These are phyloP conservation scores for Lophius americanus DNA, from an alignment of 2,797 vertebrate species.

Conservation along the genomic window DNA sequence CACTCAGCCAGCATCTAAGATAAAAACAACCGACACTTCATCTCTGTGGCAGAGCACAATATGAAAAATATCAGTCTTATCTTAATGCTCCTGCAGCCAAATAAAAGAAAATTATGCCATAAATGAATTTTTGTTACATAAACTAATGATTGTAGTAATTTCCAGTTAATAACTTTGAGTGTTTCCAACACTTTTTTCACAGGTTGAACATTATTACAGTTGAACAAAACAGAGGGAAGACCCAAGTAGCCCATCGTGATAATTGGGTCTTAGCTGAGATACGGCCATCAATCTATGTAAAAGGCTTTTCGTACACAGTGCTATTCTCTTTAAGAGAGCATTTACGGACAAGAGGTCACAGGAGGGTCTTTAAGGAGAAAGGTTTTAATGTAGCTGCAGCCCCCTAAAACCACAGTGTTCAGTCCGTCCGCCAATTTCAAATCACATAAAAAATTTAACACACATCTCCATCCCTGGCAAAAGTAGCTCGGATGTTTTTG, in stretches of 20 bases:
- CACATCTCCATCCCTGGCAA: conserved; percentile 65
- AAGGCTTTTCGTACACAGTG: conserved; percentile 76
- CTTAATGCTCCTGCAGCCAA: conserved; percentile 1
- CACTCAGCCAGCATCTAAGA: conserved; percentile 95
- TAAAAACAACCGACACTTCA: conserved; percentile 39
- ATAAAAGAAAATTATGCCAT: conserved; percentile 15
- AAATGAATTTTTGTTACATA: not conserved
- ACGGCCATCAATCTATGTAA: conserved; percentile 82
- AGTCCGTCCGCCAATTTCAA: conserved; percentile 83
- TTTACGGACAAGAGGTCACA: conserved; percentile 83
- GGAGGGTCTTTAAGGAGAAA: conserved; percentile 85
- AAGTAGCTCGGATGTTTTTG: conserved; percentile 66
- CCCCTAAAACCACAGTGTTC: conserved; percentile 82
- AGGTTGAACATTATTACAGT: conserved; percentile 30
- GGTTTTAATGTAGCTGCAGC: conserved; percentile 79
- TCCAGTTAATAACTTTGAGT: conserved; percentile 26
- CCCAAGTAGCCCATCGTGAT: conserved; percentile 50
- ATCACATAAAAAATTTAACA: conserved; percentile 81
- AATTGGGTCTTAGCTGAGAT: conserved; percentile 60
- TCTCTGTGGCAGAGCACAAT: conserved; percentile 4
- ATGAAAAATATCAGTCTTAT: not conserved
- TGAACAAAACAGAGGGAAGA: conserved; percentile 51
- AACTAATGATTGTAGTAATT: conserved; percentile 5
- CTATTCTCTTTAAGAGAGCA: conserved; percentile 81
- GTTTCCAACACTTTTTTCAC: conserved; percentile 18